Conservation (phyloP, 2,888 invertebrate genomes). For the Alentia gelatinosa region DNA sequence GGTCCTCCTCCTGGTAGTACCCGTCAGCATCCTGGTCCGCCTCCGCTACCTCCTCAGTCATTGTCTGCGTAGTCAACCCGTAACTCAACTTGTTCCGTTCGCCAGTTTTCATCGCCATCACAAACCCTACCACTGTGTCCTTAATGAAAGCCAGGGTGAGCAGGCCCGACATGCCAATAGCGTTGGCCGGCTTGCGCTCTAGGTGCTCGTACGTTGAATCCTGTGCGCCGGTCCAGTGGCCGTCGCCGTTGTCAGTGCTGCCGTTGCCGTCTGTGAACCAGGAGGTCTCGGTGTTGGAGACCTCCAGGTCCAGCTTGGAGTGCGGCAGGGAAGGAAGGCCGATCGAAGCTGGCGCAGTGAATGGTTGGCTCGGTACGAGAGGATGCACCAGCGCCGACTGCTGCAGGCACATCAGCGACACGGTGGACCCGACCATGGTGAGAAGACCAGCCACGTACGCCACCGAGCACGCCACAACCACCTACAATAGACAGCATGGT, state of each 20-base stretch:
- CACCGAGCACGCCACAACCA: constrained; percentile 84
- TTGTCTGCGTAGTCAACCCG: background rate
- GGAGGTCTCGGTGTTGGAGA: background rate
- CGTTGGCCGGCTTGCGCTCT: background rate
- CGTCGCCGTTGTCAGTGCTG: background rate
- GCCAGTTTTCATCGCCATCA: constrained; percentile 19
- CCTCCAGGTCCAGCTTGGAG: background rate
- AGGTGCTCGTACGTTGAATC: background rate
- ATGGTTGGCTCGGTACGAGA: background rate
- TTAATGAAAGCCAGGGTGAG: constrained; percentile 33
- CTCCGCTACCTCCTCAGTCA: background rate
- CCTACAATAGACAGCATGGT: constrained; percentile 71
- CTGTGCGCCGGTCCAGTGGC: background rate
- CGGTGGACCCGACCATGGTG: constrained; percentile 84
- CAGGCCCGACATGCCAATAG: background rate
- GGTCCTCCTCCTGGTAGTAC: background rate
- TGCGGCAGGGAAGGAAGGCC: background rate
- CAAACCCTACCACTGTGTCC: constrained; percentile 32
- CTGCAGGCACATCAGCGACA: constrained; percentile 64
- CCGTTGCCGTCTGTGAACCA: background rate
- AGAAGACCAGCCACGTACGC: constrained; percentile 85
- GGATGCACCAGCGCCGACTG: background rate
- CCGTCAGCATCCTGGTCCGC: background rate
- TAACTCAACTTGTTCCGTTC: background rate
- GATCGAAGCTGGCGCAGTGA: background rate